Base-by-base conservation (phyloP, 2,797 vertebrate species). In the Ctenosaura bakeri region DNA sequence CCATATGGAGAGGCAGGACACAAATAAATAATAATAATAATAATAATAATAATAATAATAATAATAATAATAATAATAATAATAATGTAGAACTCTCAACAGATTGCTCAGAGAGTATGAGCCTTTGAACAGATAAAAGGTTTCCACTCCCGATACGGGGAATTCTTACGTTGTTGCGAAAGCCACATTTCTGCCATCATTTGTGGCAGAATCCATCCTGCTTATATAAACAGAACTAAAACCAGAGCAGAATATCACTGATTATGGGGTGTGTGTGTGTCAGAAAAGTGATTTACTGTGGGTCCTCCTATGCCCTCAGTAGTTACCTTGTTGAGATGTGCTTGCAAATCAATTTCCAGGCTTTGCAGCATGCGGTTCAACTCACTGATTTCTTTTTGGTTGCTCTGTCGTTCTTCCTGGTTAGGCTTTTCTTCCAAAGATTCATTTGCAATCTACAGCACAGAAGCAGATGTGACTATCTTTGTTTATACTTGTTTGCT, bases 291-390 rank as follows among this genome's bases (percentile, higher is more conserved):
- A 83, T 32, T 24, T 26, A 81, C n/a, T 73, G 46, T 46, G 69
- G 77, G 2, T 76, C 14, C 52, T 56, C 87, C 89, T 9, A 50
- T 78, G 77, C 38, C 71, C 50, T 42, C 56, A 20, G 42, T n/a
- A 69, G 86, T n/a, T 87, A 99, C 99, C 98, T 98, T 98, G 95
- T 97, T 99, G 92, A 97, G 96, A 91, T 99, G 98, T 13, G 98
- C 97, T 97, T 99, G 98, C 87, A 99, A 97, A 93, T 99, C 98
- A 1, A 99, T 99, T 96, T 99, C 98, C 96, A 99, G 97, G 84
- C 98, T 97, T 94, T 99, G 99, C 83, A 99, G 90, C 0, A 98
- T 99, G 32, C 98, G 98, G 52, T 97, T 97, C n/a, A 99, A 96
- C 81, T 99, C 98, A 52, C 88, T 96, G 95, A 99, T 96, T 96